A percentile compares a stretch with the other conserved stretches of the same genome.
Conservation (phyloP, 2,888 invertebrate species). For the Drosophila anomalipes region DNA sequence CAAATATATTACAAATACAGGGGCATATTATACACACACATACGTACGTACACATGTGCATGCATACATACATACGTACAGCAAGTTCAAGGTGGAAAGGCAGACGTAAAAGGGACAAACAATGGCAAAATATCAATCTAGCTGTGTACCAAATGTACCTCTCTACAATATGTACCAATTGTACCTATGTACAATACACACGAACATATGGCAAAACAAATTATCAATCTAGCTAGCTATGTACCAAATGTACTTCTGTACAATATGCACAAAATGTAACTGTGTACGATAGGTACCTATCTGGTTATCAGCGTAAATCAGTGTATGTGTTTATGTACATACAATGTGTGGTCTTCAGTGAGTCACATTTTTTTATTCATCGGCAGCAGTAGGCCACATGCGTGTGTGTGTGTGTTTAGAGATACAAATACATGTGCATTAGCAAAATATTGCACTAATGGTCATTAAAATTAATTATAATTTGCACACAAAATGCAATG, state of each 20-base stretch:
- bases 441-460: conserved; percentile 9
- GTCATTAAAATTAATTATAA: conserved; percentile 16
- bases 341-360: conserved; percentile 32
- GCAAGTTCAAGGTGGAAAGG: conserved; percentile 63
- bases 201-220: conserved; percentile 13
- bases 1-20: not conserved
- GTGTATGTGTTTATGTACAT: conserved; percentile 1
- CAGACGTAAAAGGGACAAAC: conserved; percentile 36
- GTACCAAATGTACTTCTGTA: not conserved
- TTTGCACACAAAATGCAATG: not conserved
- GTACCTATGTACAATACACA: not conserved
- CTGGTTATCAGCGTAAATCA: not conserved
- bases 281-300: not conserved
- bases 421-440: conserved; percentile 6
- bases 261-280: not conserved
- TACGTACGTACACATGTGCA: no score
- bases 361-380: conserved; percentile 53
- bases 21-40: not conserved
- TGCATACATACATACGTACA: not conserved
- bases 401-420: conserved; percentile 6
- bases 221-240: not conserved
- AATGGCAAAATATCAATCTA: conserved; percentile 13
- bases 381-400: conserved; percentile 6
- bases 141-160: not conserved
- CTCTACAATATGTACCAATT: not conserved